Evolutionary conservation across 2,113 vertebrate genomes (phyloP).

Genomic region (Sialia sialis): DNA sequence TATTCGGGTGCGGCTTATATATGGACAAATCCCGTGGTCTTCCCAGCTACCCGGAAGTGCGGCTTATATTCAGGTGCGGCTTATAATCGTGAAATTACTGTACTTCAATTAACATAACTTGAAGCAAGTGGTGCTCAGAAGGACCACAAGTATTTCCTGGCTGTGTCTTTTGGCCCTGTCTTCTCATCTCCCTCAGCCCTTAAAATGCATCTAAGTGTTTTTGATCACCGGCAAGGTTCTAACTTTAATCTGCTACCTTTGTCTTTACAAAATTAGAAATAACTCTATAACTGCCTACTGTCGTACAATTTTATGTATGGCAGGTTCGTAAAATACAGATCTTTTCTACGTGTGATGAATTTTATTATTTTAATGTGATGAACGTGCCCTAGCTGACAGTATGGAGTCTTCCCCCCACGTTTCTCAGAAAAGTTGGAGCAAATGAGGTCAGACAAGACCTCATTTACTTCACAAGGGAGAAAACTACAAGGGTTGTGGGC

Average conservation of each 20-base stretch:
- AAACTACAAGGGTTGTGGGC: not conserved
- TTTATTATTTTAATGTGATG: not conserved
- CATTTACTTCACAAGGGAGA: not conserved
- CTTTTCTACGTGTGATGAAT: not conserved
- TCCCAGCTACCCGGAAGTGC: too few species aligned
- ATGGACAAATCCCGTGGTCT: too few species aligned
- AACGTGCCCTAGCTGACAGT: not conserved
- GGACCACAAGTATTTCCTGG: not conserved
- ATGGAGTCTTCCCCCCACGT: fast-evolving
- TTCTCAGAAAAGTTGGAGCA: not conserved
- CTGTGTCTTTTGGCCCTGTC: not conserved
- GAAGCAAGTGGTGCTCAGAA: not conserved
- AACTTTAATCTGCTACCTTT: not conserved
- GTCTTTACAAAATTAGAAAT: not conserved
- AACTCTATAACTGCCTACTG: not conserved
- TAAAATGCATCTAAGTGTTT: not conserved
- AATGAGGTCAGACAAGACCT: not conserved
- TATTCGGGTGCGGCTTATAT: too few species aligned
- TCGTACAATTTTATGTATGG: not conserved
- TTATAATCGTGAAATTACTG: too few species aligned
- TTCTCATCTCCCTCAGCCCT: not conserved
- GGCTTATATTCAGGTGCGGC: too few species aligned
- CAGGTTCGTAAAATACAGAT: not conserved
- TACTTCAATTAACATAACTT: not conserved
- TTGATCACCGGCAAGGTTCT: not conserved